phyloP scores from a whole-genome alignment of 2,113 vertebrate genomes.

The Pogona vitticeps region DNA sequence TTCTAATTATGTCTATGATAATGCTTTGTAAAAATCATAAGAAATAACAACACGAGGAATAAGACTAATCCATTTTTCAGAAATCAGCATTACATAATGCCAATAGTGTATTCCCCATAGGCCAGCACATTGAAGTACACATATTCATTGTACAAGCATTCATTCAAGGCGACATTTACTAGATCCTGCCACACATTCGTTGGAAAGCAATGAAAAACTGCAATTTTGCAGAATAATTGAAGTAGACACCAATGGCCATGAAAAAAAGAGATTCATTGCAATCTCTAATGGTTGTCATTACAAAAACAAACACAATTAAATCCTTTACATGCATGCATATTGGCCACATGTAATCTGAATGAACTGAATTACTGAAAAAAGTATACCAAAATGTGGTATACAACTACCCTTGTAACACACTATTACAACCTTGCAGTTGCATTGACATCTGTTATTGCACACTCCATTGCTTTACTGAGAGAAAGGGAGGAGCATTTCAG shows the following conservation, averaged over 20 bases:
- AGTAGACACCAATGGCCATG: not conserved
- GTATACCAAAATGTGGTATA: not conserved
- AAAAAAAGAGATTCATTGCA: not conserved
- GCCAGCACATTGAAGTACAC: not conserved
- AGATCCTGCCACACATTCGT: not conserved
- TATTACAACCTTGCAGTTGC: not conserved
- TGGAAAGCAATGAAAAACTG: not conserved
- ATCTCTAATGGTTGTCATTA: not conserved
- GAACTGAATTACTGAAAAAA: too few species aligned
- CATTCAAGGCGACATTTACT: not conserved
- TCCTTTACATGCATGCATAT: not conserved
- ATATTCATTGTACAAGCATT: fast-evolving
- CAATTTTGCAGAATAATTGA: not conserved
- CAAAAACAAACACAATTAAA: not conserved
- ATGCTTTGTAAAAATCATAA: not conserved
- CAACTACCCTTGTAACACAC: not conserved
- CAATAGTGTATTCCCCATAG: not conserved
- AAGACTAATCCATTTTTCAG: not conserved
- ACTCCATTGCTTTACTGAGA: not conserved
- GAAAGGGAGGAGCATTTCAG: constrained; percentile 32
- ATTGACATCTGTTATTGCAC: not conserved
- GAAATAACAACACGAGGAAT: not conserved
- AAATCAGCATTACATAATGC: not conserved
- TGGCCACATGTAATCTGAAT: not conserved
- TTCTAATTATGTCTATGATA: too few species aligned